phyloP scores from a whole-genome alignment of 2,113 vertebrate species.

The Aplodontia rufa region DNA sequence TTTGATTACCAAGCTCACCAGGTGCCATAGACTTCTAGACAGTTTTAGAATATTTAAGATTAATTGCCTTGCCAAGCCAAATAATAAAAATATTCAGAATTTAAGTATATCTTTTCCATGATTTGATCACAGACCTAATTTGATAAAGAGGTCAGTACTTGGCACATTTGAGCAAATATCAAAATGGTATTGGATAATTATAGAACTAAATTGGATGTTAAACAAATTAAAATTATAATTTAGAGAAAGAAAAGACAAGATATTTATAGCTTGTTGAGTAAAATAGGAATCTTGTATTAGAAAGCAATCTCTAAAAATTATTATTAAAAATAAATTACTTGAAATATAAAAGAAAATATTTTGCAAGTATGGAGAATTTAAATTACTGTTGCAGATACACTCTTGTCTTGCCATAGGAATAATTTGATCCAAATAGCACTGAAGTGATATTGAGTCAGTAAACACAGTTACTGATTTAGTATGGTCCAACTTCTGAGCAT shows the following conservation, averaged over 20 bases:
- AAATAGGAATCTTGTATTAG: neutral
- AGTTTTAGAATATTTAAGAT: conserved; percentile 23
- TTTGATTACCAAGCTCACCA: neutral
- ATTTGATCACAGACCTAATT: conserved; percentile 67
- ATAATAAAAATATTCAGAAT: conserved; percentile 56
- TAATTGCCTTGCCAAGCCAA: conserved; percentile 49
- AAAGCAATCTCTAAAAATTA: conserved; percentile 9
- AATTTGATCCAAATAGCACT: neutral
- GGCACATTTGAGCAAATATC: conserved; percentile 71
- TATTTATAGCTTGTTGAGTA: conserved; percentile 53
- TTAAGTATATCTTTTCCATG: conserved; percentile 40
- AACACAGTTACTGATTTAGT: neutral
- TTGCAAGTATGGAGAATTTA: neutral
- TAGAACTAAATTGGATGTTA: conserved; percentile 71
- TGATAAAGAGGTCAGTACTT: conserved; percentile 73
- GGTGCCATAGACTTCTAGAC: conserved; percentile 16
- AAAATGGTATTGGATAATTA: conserved; percentile 72
- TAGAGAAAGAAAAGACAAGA: conserved; percentile 57
- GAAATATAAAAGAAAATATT: conserved; percentile 25
- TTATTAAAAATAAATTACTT: conserved; percentile 11
- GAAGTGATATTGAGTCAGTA: neutral
- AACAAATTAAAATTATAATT: conserved; percentile 75
- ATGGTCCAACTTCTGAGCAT: neutral
- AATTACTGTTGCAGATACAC: neutral
- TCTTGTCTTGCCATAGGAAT: neutral